Evolutionary conservation across 1,140 invertebrate species (phyloP), one percentile per base, ranked within the genome.

Genomic region (Drosophila gunungcola): DNA sequence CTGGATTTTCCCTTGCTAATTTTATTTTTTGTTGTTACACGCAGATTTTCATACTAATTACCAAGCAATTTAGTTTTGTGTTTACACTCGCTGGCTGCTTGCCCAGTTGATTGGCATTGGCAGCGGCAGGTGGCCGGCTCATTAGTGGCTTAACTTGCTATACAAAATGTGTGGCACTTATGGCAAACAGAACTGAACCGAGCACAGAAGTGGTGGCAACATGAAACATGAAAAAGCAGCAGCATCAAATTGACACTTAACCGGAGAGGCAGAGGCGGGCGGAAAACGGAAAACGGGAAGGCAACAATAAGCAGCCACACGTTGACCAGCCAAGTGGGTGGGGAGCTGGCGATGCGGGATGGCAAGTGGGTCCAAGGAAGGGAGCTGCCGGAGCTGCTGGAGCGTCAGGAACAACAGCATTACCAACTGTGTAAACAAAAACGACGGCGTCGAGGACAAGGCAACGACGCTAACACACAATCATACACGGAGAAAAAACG

Each of bases 181-280:
- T 83, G 84, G 84, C 81, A 77, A 84, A 70, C 76, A 69, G 63
- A 65, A 60, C 60, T 34, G 58, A 48, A 16, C 42, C 13, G 61
- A 64, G 56, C 48, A 11, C 62, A 53, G 38, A 58, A 60, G 74
- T 48, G 77, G 78, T 77, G 46, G 57, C 68, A 78, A 70, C 81
- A 85, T 85, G 81, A 86, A 78, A 86, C 78, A 85, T 85, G 77
- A 84, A 80, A 85, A 85, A 86, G 78, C 78, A 85, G 73, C 83
- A 83, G 73, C 83, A 88, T 88, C 83, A 83, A 86, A 88, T 88
- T 88, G 83, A 88, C 84, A 88, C 83, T 88, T 88, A 88, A 83
- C 79, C 79, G 61, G 25, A 9, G 13, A n/a, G 39, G 12, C 11
- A 21, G 7, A 32, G 12, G 25, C 21, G 16, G 16, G 16, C 16